These are phyloP conservation scores for Lithophane socia DNA, from an alignment of 2,888 invertebrate genomes.

Conservation along the genomic window DNA sequence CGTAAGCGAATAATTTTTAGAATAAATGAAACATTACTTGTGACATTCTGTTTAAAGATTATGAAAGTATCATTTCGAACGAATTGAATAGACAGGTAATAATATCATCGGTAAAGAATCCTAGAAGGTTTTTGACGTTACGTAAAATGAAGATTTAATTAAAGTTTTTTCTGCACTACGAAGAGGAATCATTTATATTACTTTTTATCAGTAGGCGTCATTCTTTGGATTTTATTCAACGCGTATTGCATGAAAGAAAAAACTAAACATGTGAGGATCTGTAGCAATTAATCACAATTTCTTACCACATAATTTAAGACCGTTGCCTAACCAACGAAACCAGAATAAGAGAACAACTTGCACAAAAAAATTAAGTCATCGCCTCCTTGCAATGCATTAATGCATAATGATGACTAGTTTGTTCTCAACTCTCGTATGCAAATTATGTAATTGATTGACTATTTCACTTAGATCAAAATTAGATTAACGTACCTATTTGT, in stretches of 20 bases:
- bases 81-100: not conserved
- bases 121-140: conserved; percentile 6
- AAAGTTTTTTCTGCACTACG: conserved; percentile 11
- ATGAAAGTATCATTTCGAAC: not conserved
- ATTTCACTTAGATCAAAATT: not conserved
- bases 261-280: not conserved
- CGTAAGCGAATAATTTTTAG: not conserved
- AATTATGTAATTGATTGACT: conserved; percentile 13
- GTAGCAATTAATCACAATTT: conserved; percentile 21
- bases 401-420: conserved; percentile 12
- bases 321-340: conserved; percentile 36
- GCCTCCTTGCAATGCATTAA: conserved; percentile 24
- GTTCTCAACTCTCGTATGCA: not conserved
- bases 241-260: conserved; percentile 10
- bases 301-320: conserved; percentile 1
- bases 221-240: conserved; percentile 8
- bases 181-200: not conserved
- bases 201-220: conserved; percentile 1
- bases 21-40: not conserved
- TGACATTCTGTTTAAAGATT: not conserved
- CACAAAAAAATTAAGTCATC: conserved; percentile 20
- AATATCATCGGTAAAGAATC: conserved; percentile 8
- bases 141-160: conserved; percentile 24
- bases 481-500: not conserved
- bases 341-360: conserved; percentile 40